Conservation (phyloP, 2,113 vertebrate genomes). For the rabbit (Oryctolagus cuniculus) region mOryCun1.1 NC_091441.1:108810001-108810500, state of each 20-base stretch:
- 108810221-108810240: constrained; percentile 58
- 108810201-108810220: background rate
- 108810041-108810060: background rate
- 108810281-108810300: constrained; percentile 45
- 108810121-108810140: background rate
- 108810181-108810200: background rate
- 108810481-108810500: constrained; percentile 59
- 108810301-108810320: constrained; percentile 82
- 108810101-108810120: background rate
- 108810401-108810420: background rate
- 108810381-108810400: background rate
- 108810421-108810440: background rate
- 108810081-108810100: background rate
- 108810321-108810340: constrained; percentile 61
- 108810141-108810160: too few species aligned
- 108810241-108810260: background rate
- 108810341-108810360: constrained; percentile 41
- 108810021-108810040: background rate
- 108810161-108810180: background rate
- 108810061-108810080: background rate
- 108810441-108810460: constrained; percentile 40
- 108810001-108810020: too few species aligned
- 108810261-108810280: background rate
- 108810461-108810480: background rate
- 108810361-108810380: constrained; percentile 12